Base-by-base conservation (phyloP, 1,140 invertebrate species). In the Solen grandis region DNA sequence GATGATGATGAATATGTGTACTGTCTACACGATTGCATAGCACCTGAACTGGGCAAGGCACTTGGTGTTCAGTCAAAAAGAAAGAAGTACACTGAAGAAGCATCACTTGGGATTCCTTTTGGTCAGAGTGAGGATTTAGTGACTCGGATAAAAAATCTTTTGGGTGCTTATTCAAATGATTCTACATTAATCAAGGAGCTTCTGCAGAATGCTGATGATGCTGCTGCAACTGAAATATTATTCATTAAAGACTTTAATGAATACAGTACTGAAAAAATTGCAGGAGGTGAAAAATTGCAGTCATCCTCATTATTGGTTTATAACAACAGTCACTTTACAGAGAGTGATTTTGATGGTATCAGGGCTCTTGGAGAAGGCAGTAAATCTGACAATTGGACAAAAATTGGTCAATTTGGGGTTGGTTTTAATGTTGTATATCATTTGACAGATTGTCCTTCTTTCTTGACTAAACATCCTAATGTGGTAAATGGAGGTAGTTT, bases 151-250 rank as follows among this genome's bases (percentile, higher is more conserved):
- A 86, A 83, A 55, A 59, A 85, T n/a, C 87, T 90, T 57, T 59
- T 90, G 38, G 46, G 62, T 19, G 84, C 86, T 27, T 90, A 90
- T 59, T 86, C 89, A 14, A 86, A 84, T 70, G 89, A 88, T 52
- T 55, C 72, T 1, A 83, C 81, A 33, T 50, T 89, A 19, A 63
- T 87, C 33, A 88, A 90, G 73, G 88, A 90, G 59, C 78, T 90
- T 16, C 38, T 90, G 1, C 88, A 90, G 66, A 90, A 97, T 83
- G 86, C 90, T 29, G 90, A 91, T 82, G 90, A 91, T 82, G 88
- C 88, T 54, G 84, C 83, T 46, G 90, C 90, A 55, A 89, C 86
- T 29, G 87, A 88, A 76, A 82, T 90, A 13, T 79, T 84, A 60
- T 91, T 91, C 73, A 85, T 90, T 16, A 85, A 86, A 75, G 88